Percentiles rank a stretch among this genome's conserved stretches.
These are phyloP conservation scores for Psittacula cyanocephala DNA, from an alignment of 2,113 vertebrate species.

Conservation along the genomic window DNA sequence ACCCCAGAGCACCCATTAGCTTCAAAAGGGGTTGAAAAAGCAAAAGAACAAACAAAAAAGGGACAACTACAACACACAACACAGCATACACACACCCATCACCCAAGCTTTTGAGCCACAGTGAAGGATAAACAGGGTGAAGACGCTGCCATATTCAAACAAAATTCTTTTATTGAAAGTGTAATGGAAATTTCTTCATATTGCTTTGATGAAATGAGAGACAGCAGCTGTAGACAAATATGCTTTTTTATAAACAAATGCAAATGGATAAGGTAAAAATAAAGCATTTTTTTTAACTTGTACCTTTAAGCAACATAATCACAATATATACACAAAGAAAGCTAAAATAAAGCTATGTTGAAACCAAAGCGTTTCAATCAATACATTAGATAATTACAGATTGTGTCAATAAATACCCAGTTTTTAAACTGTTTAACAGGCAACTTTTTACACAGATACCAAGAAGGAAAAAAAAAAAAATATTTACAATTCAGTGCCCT, in stretches of 20 bases:
- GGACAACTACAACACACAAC: neutral
- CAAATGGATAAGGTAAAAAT: slow-evolving; percentile 78
- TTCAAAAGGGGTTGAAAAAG: neutral
- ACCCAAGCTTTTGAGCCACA: neutral
- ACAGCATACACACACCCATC: accelerated
- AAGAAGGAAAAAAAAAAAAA: slow-evolving; percentile 26
- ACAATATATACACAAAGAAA: slow-evolving; percentile 87
- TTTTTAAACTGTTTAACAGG: slow-evolving; percentile 82
- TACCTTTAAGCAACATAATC: slow-evolving; percentile 84
- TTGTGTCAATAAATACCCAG: slow-evolving; percentile 89
- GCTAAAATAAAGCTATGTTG: slow-evolving; percentile 84
- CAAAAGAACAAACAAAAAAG: neutral
- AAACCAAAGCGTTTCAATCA: slow-evolving; percentile 75
- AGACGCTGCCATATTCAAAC: neutral
- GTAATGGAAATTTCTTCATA: slow-evolving; percentile 90
- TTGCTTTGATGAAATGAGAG: slow-evolving; percentile 89
- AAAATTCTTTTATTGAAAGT: slow-evolving; percentile 84
- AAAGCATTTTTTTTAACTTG: slow-evolving; percentile 76
- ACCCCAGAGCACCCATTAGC: neutral
- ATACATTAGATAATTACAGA: slow-evolving; percentile 84
- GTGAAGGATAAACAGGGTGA: neutral
- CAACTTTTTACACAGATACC: slow-evolving; percentile 78
- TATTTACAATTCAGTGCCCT: slow-evolving; percentile 78
- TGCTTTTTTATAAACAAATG: slow-evolving; percentile 75
- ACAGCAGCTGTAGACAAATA: slow-evolving; percentile 82